Conservation (phyloP, 2,888 invertebrate species). For the Hirtodrosophila duncani region DNA sequence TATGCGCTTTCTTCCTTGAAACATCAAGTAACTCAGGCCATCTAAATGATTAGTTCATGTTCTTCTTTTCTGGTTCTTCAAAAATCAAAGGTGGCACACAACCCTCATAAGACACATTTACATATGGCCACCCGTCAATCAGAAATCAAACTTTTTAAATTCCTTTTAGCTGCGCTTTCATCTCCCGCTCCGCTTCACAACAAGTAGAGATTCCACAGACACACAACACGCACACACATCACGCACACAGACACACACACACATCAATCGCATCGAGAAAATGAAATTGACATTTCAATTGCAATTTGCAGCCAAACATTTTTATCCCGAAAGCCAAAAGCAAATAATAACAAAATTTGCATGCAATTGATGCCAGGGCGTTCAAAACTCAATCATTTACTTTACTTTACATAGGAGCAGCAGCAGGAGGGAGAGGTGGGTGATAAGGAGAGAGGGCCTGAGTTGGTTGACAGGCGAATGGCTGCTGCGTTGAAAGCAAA, state of each 20-base stretch:
- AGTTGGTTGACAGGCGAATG: slow-evolving; percentile 6
- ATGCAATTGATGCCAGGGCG: slow-evolving; percentile 64
- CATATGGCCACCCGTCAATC: no score
- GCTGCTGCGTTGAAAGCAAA: slow-evolving; percentile 1
- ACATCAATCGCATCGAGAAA: slow-evolving; percentile 13
- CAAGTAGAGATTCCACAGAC: no score
- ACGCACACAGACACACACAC: slow-evolving; percentile 12
- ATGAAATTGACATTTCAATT: slow-evolving; percentile 63
- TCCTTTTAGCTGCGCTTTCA: no score
- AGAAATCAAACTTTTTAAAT: no score
- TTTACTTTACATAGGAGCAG: neutral
- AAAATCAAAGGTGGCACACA: no score
- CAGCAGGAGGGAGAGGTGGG: neutral
- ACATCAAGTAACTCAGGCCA: no score
- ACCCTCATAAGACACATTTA: no score
- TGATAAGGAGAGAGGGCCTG: neutral
- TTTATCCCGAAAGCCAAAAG: slow-evolving; percentile 23
- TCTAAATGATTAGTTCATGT: no score
- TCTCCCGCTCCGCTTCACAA: no score
- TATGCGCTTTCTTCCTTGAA: no score
- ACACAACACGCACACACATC: neutral
- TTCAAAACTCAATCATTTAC: slow-evolving; percentile 59
- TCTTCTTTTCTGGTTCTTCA: no score
- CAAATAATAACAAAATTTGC: slow-evolving; percentile 64
- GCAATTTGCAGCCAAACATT: slow-evolving; percentile 43